Conservation (phyloP, 2,797 vertebrate species). For the Liasis olivaceus region DNA sequence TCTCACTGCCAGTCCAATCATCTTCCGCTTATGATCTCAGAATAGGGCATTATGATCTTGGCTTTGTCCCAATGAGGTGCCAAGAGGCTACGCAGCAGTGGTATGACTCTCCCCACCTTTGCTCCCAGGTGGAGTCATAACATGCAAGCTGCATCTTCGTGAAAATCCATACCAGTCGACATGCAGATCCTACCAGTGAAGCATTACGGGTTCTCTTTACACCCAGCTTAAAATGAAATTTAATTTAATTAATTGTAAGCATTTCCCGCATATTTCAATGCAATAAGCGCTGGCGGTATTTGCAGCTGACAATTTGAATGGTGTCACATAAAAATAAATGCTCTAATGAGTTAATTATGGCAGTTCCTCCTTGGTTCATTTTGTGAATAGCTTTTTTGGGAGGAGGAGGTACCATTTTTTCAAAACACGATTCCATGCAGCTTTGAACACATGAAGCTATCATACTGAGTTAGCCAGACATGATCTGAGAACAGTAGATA, state of each 20-base stretch:
- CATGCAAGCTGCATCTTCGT: background rate
- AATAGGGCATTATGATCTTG: background rate
- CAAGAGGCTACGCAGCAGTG: background rate
- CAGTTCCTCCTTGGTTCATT: background rate
- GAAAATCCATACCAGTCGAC: background rate
- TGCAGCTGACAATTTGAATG: background rate
- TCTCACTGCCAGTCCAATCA: background rate
- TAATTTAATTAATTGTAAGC: background rate
- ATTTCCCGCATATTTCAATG: fast-evolving
- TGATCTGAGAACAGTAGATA: no score
- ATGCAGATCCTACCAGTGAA: fast-evolving
- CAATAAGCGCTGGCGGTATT: background rate
- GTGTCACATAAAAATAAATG: background rate
- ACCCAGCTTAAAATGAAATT: background rate
- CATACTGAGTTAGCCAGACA: background rate
- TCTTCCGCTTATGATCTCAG: background rate
- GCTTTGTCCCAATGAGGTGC: background rate
- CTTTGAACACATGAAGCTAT: no score
- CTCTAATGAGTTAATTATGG: background rate
- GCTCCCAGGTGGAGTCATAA: background rate
- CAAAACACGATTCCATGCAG: background rate
- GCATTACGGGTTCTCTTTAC: background rate
- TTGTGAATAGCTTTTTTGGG: background rate
- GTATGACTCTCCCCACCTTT: background rate
- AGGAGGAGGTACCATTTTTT: no score